These are phyloP conservation scores for Phenganax stokvisi DNA, from an alignment of 92 coral and sea anemone genomes.

Conservation along the genomic window DNA sequence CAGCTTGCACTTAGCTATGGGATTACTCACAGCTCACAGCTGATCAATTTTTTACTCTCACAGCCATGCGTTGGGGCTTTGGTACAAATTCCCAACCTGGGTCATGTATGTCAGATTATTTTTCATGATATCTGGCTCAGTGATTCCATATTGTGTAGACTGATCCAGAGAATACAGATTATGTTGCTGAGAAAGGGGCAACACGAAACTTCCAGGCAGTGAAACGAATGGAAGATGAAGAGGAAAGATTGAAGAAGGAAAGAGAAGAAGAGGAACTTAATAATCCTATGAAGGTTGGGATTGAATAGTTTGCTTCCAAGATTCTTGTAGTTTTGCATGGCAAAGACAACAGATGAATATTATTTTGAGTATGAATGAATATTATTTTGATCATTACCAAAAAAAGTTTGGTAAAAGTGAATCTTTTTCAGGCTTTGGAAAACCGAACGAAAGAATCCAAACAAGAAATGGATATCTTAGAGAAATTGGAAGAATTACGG, in stretches of 20 bases:
- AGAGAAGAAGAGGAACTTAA: constrained; percentile 87
- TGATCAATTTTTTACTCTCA: no score
- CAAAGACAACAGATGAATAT: no score
- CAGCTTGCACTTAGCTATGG: no score
- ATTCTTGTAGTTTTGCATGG: neutral
- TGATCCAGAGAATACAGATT: constrained; percentile 95
- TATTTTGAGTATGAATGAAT: no score
- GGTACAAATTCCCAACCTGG: no score
- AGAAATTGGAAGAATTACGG: constrained; percentile 84
- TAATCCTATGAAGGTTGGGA: constrained; percentile 93
- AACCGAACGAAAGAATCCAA: constrained; percentile 95
- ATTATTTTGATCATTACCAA: no score
- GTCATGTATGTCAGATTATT: no score
- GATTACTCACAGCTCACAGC: no score
- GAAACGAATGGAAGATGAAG: constrained; percentile 79
- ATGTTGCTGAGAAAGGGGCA: constrained; percentile 95
- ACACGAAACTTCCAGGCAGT: constrained; percentile 94
- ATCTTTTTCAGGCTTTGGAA: constrained; percentile 70
- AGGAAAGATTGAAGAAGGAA: constrained; percentile 66
- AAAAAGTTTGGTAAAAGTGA: neutral
- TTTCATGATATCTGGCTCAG: neutral
- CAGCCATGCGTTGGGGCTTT: no score
- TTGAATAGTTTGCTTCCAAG: neutral
- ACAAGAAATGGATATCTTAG: constrained; percentile 98
- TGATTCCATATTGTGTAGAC: constrained; percentile 52